Evolutionary conservation across 2,113 vertebrate genomes (phyloP).

Genomic region (Chamaea fasciata): DNA sequence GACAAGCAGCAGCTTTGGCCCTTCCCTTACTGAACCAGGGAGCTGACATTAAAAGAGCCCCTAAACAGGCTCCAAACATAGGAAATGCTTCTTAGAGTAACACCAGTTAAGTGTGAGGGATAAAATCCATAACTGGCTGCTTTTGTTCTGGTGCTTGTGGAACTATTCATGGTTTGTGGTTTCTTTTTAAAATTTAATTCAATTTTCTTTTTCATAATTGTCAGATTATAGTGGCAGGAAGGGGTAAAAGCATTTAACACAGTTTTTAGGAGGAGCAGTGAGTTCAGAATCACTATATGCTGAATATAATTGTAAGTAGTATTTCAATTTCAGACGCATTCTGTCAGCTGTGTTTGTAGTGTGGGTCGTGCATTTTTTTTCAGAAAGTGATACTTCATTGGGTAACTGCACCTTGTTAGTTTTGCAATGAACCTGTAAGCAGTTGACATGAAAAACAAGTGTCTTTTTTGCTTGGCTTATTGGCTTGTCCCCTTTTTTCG

Average conservation of each 20-base stretch:
- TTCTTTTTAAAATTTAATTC: not conserved
- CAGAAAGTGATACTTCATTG: not conserved
- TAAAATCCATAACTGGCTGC: not conserved
- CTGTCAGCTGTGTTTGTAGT: not conserved
- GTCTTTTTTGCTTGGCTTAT: not conserved
- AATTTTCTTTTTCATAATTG: not conserved
- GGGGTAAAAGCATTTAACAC: not conserved
- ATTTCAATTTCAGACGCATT: not conserved
- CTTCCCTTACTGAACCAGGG: not conserved
- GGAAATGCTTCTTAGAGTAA: not conserved
- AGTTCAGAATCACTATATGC: not conserved
- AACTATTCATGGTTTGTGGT: not conserved
- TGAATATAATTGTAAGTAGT: not conserved
- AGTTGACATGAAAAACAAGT: not conserved
- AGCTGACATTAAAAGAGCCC: not conserved
- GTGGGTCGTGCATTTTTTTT: not conserved
- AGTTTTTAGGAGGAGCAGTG: not conserved
- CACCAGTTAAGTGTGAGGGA: not conserved
- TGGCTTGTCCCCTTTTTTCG: not conserved
- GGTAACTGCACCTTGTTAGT: not conserved
- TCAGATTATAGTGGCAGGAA: not conserved
- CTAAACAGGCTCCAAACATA: not conserved
- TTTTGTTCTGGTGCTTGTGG: not conserved
- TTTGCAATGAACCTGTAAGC: not conserved
- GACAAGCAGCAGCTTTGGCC: not conserved